phyloP scores from a whole-genome alignment of 2,113 vertebrate genomes.

The Perognathus longimembris region DNA sequence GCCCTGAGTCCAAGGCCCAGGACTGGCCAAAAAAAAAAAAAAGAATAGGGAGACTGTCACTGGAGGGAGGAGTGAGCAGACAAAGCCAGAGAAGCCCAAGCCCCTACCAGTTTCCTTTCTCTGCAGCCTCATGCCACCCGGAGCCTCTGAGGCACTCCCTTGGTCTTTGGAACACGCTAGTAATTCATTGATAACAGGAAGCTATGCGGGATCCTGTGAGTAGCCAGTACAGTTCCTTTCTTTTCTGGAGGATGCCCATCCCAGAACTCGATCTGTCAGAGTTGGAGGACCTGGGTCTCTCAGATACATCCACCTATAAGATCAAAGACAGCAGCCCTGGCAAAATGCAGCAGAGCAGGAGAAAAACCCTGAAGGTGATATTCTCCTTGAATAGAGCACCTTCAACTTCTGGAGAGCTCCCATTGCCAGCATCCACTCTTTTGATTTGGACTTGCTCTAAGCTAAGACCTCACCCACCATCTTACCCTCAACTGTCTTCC shows the following conservation, averaged over 20 bases:
- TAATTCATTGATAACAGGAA: constrained; percentile 66
- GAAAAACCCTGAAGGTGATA: constrained; percentile 75
- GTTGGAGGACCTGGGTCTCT: constrained; percentile 91
- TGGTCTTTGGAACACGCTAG: constrained; percentile 24
- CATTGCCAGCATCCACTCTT: constrained; percentile 89
- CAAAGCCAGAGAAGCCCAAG: constrained; percentile 50
- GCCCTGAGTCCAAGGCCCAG: too few species aligned
- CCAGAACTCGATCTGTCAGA: constrained; percentile 91
- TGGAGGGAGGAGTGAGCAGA: constrained; percentile 68
- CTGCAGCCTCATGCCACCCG: constrained; percentile 64
- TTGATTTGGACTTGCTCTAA: constrained; percentile 92
- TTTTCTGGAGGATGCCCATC: constrained; percentile 98
- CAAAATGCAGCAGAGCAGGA: constrained; percentile 50
- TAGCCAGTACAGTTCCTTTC: constrained; percentile 96
- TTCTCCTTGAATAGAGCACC: constrained; percentile 90
- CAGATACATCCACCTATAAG: constrained; percentile 80
- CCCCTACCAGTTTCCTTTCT: background rate
- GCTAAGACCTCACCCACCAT: background rate
- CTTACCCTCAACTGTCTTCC: background rate
- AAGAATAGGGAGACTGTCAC: constrained; percentile 40
- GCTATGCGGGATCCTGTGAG: constrained; percentile 92
- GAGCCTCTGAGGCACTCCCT: background rate
- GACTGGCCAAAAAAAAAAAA: too few species aligned
- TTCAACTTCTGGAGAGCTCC: constrained; percentile 98
- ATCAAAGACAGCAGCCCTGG: constrained; percentile 68